phyloP scores from a whole-genome alignment of 2,888 invertebrate species.

The Synergus laeviventris region DNA sequence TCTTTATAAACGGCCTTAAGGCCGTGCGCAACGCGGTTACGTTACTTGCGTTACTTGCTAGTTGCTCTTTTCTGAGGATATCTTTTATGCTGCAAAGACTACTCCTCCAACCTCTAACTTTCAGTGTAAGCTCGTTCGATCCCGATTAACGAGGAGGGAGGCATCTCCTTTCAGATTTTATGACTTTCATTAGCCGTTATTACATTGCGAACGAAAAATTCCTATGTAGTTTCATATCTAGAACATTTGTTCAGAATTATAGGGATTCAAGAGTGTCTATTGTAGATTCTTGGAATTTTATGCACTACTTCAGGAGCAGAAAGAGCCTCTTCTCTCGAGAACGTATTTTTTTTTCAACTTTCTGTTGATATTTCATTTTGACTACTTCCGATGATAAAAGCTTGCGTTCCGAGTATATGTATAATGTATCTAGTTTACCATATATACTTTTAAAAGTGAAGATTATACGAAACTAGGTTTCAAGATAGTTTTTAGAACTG shows the following conservation, averaged over 20 bases:
- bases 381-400: too few relatives aligned
- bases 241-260: not conserved
- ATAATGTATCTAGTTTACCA: too few relatives aligned
- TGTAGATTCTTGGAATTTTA: not conserved
- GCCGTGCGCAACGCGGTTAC: slow-evolving; percentile 42
- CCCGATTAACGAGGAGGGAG: slow-evolving; percentile 3
- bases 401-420: too few relatives aligned
- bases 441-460: not conserved
- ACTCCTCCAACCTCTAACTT: slow-evolving; percentile 5
- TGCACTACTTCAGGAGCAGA: not conserved
- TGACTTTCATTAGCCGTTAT: not conserved
- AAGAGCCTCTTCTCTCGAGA: not conserved
- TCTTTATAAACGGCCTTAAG: slow-evolving; percentile 60
- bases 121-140: not conserved
- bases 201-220: not conserved
- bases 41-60: not conserved
- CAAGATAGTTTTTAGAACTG: not conserved
- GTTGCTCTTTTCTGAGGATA: slow-evolving; percentile 10
- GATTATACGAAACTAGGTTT: not conserved
- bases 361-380: too few relatives aligned
- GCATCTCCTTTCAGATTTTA: slow-evolving; percentile 22
- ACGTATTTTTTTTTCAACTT: too few relatives aligned
- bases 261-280: not conserved
- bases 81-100: slow-evolving; percentile 12
- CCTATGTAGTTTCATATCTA: not conserved